A percentile compares a stretch with the other conserved stretches of the same genome.
Conservation (phyloP, 2,113 vertebrate species). For the Perca fluviatilis region DNA sequence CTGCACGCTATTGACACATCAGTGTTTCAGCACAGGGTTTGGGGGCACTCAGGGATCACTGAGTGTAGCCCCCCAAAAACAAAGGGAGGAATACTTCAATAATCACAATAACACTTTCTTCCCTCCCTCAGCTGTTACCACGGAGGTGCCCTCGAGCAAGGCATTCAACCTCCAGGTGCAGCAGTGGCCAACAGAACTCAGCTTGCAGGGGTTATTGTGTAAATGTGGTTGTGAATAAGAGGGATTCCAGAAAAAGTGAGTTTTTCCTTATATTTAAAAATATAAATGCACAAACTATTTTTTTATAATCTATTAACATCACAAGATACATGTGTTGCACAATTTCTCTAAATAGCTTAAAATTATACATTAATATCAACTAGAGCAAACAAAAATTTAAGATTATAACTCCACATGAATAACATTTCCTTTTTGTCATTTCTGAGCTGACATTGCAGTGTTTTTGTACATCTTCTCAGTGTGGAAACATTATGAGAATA, state of each 20-base stretch:
- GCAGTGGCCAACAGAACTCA: conserved; percentile 1
- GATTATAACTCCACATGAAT: not conserved
- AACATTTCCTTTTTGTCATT: conserved; percentile 3
- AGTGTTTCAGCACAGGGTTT: conserved; percentile 69
- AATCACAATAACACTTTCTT: conserved; percentile 35
- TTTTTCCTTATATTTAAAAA: not conserved
- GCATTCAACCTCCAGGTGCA: conserved; percentile 38
- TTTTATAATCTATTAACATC: not conserved
- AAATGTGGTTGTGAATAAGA: conserved; percentile 3
- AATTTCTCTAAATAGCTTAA: not conserved
- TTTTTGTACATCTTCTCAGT: conserved; percentile 14
- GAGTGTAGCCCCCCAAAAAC: conserved; percentile 10
- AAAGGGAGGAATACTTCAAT: conserved; percentile 10
- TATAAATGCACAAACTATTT: not conserved
- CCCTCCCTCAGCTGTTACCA: conserved; percentile 17
- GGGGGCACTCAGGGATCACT: conserved; percentile 23
- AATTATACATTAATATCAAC: not conserved
- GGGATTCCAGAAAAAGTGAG: not conserved
- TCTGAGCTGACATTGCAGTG: conserved; percentile 10
- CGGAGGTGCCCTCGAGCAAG: conserved; percentile 41
- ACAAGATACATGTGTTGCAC: not conserved
- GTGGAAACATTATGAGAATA: not conserved
- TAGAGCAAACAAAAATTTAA: not conserved
- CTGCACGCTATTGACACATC: conserved; percentile 85
- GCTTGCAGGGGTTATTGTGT: conserved; percentile 31